Evolutionary conservation across 2,113 vertebrate species (phyloP).

Genomic region (Pangasianodon hypophthalmus): DNA sequence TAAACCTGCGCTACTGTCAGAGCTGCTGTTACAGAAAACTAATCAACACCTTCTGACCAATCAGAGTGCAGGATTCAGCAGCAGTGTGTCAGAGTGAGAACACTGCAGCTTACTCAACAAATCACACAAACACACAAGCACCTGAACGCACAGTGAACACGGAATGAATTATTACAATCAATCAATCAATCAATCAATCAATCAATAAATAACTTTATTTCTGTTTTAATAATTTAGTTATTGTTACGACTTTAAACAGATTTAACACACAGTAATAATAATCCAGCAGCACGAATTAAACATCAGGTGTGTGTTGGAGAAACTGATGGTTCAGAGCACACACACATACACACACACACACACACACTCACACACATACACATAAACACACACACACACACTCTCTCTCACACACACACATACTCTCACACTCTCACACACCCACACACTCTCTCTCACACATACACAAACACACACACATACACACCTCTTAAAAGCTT

Average conservation of each 20-base stretch:
- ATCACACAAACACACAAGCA: too few relatives aligned
- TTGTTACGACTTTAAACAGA: not conserved
- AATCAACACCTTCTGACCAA: not conserved
- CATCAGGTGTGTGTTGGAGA: not conserved
- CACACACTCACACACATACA: not conserved
- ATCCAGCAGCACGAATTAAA: not conserved
- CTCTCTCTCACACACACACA: not conserved
- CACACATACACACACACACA: not conserved
- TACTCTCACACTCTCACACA: not conserved
- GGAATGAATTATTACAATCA: too few relatives aligned
- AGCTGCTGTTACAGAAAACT: not conserved
- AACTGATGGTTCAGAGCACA: not conserved
- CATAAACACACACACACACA: too few relatives aligned
- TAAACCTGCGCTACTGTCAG: not conserved
- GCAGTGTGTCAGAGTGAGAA: not conserved
- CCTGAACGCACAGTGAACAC: too few relatives aligned
- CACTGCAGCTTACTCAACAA: too few relatives aligned
- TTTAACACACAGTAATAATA: not conserved
- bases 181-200: too few relatives aligned
- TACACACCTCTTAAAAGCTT: not conserved
- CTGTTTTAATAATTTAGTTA: not conserved
- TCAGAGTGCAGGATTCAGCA: not conserved
- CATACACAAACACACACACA: not conserved
- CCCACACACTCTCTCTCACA: not conserved
- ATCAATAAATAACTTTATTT: not conserved